Percentiles rank a stretch among this genome's conserved stretches.
Evolutionary conservation across 1,140 invertebrate genomes (phyloP).

Genomic region (Drosophila yakuba): DNA sequence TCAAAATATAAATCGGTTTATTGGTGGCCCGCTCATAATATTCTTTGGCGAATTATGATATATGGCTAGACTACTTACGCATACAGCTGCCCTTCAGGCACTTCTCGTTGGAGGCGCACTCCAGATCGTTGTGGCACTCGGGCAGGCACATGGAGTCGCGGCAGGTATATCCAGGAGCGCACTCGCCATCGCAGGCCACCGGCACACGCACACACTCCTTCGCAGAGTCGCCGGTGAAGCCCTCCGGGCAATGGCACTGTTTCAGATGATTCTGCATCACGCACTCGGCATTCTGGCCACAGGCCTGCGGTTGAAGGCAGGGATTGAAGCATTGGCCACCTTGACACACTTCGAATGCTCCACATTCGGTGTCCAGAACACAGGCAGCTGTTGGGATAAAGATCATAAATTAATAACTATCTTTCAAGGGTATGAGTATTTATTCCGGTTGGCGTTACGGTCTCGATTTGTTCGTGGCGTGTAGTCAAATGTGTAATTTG

Average conservation of each 20-base stretch:
- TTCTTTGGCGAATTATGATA: not conserved
- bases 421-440: not conserved
- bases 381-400: constrained; percentile 88
- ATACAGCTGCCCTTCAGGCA: constrained; percentile 92
- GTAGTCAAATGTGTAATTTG: constrained; percentile 48
- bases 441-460: constrained; percentile 33
- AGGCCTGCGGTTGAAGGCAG: constrained; percentile 90
- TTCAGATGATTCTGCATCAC: constrained; percentile 90
- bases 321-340: constrained; percentile 93
- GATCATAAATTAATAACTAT: constrained; percentile 13
- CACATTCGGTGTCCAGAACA: constrained; percentile 92
- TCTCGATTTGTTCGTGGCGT: constrained; percentile 36
- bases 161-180: constrained; percentile 89
- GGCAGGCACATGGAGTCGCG: constrained; percentile 92
- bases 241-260: constrained; percentile 92
- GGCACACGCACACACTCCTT: constrained; percentile 94
- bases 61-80: constrained; percentile 86
- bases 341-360: constrained; percentile 90
- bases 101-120: constrained; percentile 96
- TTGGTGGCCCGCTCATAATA: not conserved
- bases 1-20: not conserved
- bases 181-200: constrained; percentile 91
- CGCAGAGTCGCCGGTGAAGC: constrained; percentile 94
- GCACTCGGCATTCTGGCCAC: constrained; percentile 96
- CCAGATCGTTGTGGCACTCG: constrained; percentile 90